Evolutionary conservation across 2,797 vertebrate genomes (phyloP), one percentile per base, ranked within the genome.

Genomic region (Acipenser oxyrinchus): DNA sequence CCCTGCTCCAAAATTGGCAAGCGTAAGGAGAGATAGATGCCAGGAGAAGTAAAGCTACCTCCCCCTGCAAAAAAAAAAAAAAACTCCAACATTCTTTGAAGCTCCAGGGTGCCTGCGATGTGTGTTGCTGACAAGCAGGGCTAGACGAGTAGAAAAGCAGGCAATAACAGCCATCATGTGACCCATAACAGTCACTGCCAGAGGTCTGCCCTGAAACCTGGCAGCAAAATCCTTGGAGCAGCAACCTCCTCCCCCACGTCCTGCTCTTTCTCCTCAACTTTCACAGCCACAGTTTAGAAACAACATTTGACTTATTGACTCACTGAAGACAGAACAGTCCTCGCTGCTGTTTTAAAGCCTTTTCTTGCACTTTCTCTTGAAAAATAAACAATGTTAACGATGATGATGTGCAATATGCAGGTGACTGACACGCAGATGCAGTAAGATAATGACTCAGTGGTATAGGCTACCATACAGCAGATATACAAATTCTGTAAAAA

Each of bases 101-200:
- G 71, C 63, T 51, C 67, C 51, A 72, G 70, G 74, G 78, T 74
- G 73, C 67, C n/a, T 64, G 6, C 0, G 71, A 74, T 63, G 66
- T 69, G 72, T 66, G 60, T 66, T 66, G 63, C 68, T 65, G 71
- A 75, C 18, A 62, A 66, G 67, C 59, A 74, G 71, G 66, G 73
- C 70, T 71, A 73, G 73, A 13, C 63, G 72, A 79, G 51, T 71
- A 67, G 68, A 65, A 78, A 75, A 66, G 76, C 64, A 70, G 73
- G 67, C 62, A 70, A 67, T 65, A 78, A 61, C 66, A 72, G 72
- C 71, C 66, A 79, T 75, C 74, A 81, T 69, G 79, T 83, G 76
- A 83, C 73, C 59, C 65, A 55, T 60, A 48, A 66, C 69, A 63
- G 73, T 74, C 81, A 82, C 70, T 69, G 79, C 73, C 81, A 81